phyloP scores from a whole-genome alignment of 2,888 invertebrate genomes.

The Trissolcus japonicus region DNA sequence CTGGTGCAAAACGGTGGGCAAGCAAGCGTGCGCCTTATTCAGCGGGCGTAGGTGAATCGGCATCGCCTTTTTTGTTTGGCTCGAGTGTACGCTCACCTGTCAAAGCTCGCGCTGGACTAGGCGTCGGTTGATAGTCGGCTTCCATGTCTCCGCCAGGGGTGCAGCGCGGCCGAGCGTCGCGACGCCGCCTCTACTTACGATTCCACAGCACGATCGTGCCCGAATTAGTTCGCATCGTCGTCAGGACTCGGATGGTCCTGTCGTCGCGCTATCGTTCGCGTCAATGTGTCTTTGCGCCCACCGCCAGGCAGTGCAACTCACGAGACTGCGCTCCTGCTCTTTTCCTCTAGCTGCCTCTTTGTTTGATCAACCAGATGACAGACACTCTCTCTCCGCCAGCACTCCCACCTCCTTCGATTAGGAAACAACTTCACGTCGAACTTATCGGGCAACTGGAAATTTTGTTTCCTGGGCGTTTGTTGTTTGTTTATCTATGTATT shows the following conservation, averaged over 20 bases:
- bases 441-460: too few relatives aligned
- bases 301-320: not conserved
- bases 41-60: conserved; percentile 26
- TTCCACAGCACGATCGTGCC: not conserved
- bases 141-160: conserved; percentile 67
- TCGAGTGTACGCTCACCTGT: conserved; percentile 68
- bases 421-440: too few relatives aligned
- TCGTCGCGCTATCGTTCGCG: conserved; percentile 13
- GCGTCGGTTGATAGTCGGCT: conserved; percentile 74
- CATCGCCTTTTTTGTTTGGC: conserved; percentile 25
- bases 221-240: not conserved
- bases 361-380: too few relatives aligned
- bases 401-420: too few relatives aligned
- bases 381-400: too few relatives aligned
- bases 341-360: not conserved
- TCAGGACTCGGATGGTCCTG: not conserved
- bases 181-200: conserved; percentile 30
- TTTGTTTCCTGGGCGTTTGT: too few relatives aligned
- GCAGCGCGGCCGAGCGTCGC: conserved; percentile 8
- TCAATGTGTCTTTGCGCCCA: conserved; percentile 11
- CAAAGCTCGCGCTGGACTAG: conserved; percentile 74
- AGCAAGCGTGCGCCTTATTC: conserved; percentile 24
- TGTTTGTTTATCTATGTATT: too few relatives aligned
- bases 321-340: not conserved
- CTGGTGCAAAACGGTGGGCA: not conserved